These are phyloP conservation scores for Lophotis ruficrista DNA, from an alignment of 2,113 vertebrate species.

Conservation along the genomic window DNA sequence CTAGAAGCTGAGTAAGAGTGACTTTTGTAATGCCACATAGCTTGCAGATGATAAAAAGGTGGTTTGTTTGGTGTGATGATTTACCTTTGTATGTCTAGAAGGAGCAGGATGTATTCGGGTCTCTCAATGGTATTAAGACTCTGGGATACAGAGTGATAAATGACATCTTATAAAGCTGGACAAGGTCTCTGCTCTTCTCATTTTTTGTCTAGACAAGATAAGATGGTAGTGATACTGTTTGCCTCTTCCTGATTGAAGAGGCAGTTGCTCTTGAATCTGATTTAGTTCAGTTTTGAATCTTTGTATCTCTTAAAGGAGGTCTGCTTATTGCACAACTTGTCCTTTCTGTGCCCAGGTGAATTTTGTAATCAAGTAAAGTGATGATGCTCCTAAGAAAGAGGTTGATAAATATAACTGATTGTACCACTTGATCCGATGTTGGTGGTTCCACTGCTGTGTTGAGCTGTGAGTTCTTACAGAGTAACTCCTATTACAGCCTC, in stretches of 20 bases:
- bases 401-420: background rate
- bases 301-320: background rate
- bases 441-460: background rate
- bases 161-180: background rate
- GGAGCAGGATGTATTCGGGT: background rate
- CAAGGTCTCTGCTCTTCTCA: background rate
- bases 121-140: background rate
- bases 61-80: background rate
- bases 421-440: fast-evolving
- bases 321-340: background rate
- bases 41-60: background rate
- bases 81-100: background rate
- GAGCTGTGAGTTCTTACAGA: background rate
- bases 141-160: background rate
- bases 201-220: background rate
- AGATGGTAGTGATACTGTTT: background rate
- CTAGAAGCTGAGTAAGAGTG: background rate
- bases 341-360: background rate
- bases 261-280: background rate
- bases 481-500: background rate
- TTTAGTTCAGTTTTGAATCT: background rate
- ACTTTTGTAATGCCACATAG: background rate
- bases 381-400: background rate
- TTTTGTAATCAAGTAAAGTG: background rate
- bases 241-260: background rate